Conservation (phyloP, 2,888 invertebrate genomes). For the Spilarctia lutea region DNA sequence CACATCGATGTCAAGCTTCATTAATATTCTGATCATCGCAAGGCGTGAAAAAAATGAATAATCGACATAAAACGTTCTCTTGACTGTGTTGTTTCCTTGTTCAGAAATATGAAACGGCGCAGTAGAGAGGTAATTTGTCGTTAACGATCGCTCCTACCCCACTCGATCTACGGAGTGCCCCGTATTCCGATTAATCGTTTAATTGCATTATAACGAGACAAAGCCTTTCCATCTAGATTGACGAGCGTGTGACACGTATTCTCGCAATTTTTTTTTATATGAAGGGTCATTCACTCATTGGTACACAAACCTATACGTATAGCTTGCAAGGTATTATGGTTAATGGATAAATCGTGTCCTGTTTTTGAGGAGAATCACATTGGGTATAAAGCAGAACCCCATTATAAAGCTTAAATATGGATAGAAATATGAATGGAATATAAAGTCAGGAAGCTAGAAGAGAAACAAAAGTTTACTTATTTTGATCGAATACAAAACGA, state of each 20-base stretch:
- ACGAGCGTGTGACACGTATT: conserved; percentile 1
- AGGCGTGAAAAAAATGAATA: conserved; percentile 28
- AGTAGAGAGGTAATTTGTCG: conserved; percentile 63
- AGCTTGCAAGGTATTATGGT: background rate
- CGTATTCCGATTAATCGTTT: conserved; percentile 52
- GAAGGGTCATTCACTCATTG: background rate
- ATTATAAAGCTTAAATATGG: background rate
- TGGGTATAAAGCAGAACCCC: too few relatives aligned
- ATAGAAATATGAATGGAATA: background rate
- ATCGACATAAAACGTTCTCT: conserved; percentile 42
- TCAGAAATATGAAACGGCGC: conserved; percentile 55
- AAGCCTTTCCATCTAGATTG: conserved; percentile 23
- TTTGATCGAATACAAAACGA: background rate
- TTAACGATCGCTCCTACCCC: conserved; percentile 50
- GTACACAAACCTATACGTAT: background rate
- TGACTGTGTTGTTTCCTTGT: conserved; percentile 58
- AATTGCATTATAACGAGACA: conserved; percentile 43
- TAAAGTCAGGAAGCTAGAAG: background rate
- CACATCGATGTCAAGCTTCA: conserved; percentile 34
- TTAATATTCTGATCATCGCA: conserved; percentile 44
- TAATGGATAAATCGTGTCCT: background rate
- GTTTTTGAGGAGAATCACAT: background rate
- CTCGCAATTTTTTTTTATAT: background rate
- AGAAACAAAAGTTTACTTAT: background rate
- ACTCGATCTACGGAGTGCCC: conserved; percentile 30